phyloP scores from a whole-genome alignment of 2,113 vertebrate genomes.

The Callithrix jacchus region DNA sequence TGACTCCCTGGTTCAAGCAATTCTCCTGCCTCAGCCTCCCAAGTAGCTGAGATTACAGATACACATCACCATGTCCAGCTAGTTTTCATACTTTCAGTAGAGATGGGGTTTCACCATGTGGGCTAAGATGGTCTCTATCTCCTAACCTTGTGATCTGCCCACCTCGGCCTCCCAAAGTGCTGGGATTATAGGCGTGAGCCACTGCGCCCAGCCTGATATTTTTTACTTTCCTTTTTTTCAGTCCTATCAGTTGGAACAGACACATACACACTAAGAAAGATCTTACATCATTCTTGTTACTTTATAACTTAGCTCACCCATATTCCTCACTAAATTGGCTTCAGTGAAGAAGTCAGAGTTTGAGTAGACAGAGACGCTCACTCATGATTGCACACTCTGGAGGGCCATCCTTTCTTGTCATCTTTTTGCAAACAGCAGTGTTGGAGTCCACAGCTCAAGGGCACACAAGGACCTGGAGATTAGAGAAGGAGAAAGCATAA shows the following conservation, averaged over 20 bases:
- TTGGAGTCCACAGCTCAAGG: neutral
- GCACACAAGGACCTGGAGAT: neutral
- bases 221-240: neutral
- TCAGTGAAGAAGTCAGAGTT: neutral
- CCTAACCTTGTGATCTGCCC: no score
- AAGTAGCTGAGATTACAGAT: no score
- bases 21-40: no score
- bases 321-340: neutral
- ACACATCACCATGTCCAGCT: no score
- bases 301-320: neutral
- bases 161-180: no score
- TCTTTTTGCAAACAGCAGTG: neutral
- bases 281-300: neutral
- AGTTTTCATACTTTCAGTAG: no score
- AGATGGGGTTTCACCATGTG: no score
- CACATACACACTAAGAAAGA: neutral
- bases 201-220: neutral
- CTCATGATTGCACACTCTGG: accelerated
- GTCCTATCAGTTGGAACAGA: neutral
- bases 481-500: no score
- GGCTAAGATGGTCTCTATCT: no score
- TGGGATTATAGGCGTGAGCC: no score
- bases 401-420: neutral
- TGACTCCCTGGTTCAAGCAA: no score
- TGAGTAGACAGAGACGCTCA: neutral